Conservation (phyloP, 2,888 invertebrate species). For the Ptychoptera contaminata region DNA sequence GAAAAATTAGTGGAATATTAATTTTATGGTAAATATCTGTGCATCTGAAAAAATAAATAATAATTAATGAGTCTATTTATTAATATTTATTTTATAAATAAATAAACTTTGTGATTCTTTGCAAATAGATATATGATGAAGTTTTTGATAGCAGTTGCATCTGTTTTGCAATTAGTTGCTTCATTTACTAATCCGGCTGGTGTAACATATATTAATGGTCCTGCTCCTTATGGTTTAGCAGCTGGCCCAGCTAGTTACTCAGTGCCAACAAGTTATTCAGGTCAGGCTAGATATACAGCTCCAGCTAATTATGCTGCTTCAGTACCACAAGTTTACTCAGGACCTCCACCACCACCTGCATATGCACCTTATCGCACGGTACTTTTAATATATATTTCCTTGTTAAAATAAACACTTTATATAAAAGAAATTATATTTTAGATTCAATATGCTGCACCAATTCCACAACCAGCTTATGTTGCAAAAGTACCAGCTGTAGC, state of each 20-base stretch:
- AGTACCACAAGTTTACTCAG: neutral
- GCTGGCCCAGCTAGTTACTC: slow-evolving; percentile 14
- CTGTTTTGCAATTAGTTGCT: slow-evolving; percentile 5
- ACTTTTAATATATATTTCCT: too few species aligned
- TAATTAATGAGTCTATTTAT: too few species aligned
- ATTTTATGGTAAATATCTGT: too few species aligned
- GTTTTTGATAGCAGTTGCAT: neutral
- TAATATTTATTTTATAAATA: too few species aligned
- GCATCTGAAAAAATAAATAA: too few species aligned
- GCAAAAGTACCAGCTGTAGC: slow-evolving; percentile 30
- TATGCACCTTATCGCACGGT: slow-evolving; percentile 12
- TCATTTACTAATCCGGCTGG: slow-evolving; percentile 29
- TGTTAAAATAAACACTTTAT: too few species aligned
- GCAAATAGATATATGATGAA: too few species aligned
- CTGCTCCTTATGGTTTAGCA: slow-evolving; percentile 20
- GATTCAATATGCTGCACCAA: neutral
- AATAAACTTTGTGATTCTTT: too few species aligned
- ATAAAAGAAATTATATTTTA: neutral
- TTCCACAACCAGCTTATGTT: slow-evolving; percentile 13
- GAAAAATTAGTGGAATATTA: too few species aligned
- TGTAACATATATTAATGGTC: slow-evolving; percentile 33
- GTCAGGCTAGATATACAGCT: neutral
- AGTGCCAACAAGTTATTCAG: neutral
- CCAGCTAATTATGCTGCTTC: neutral
- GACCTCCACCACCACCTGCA: slow-evolving; percentile 10